Evolutionary conservation across 1,140 invertebrate genomes (phyloP).

Genomic region (Anadara kagoshimensis): DNA sequence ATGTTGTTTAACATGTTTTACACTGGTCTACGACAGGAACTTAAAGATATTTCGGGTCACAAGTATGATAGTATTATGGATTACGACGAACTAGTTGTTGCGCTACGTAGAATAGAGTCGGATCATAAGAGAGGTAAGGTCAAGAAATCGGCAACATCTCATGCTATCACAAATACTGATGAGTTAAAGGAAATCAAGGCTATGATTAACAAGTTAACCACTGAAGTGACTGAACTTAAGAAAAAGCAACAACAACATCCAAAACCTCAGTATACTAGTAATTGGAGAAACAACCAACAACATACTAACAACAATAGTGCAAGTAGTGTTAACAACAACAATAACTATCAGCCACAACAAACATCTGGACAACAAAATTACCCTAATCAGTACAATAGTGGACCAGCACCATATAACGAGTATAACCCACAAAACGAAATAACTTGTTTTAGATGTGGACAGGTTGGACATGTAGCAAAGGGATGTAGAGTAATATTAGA

Average conservation of each 20-base stretch:
- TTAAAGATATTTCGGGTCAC: slow-evolving; percentile 24
- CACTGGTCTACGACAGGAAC: too few relatives aligned
- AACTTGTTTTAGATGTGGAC: slow-evolving; percentile 28
- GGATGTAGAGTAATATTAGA: slow-evolving; percentile 11
- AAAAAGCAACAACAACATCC: neutral
- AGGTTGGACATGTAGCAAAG: slow-evolving; percentile 21
- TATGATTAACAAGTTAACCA: slow-evolving; percentile 12
- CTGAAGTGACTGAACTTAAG: neutral
- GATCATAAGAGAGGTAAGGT: slow-evolving; percentile 1
- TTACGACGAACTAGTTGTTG: slow-evolving; percentile 7
- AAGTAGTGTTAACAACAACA: neutral
- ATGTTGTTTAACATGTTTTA: slow-evolving; percentile 26
- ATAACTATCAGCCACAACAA: neutral
- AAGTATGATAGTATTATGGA: slow-evolving; percentile 23
- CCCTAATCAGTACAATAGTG: neutral
- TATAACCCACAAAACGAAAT: neutral
- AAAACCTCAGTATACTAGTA: neutral
- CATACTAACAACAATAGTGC: neutral
- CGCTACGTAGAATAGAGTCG: slow-evolving; percentile 3
- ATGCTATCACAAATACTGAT: neutral
- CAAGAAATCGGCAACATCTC: neutral
- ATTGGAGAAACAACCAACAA: neutral
- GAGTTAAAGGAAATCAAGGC: slow-evolving; percentile 1
- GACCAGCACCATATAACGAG: neutral
- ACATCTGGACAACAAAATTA: neutral